Percentiles rank a stretch among this genome's conserved stretches.
Conservation (phyloP, 2,113 vertebrate genomes). For the Pogonocichla stellata region DNA sequence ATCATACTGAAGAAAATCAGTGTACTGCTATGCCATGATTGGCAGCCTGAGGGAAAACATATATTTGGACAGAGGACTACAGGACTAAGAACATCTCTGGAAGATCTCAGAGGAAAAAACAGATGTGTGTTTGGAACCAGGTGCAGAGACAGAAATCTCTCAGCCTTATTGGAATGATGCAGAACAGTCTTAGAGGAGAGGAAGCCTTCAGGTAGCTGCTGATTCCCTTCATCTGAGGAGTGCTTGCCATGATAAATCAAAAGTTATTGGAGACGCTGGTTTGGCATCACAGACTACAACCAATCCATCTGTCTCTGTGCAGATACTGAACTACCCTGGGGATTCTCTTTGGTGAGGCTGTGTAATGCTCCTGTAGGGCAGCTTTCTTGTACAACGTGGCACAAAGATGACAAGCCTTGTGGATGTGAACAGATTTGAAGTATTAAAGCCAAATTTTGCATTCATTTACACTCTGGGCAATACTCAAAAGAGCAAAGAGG, state of each 20-base stretch:
- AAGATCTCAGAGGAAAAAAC: not conserved
- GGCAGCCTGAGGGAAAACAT: not conserved
- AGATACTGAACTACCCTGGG: not conserved
- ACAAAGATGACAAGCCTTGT: not conserved
- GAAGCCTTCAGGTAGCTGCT: not conserved
- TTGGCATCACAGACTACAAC: constrained; percentile 3
- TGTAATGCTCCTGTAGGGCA: not conserved
- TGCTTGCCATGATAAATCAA: not conserved
- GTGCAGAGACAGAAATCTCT: not conserved
- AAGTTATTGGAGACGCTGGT: not conserved
- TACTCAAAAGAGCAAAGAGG: not conserved
- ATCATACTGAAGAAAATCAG: not conserved
- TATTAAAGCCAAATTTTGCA: constrained; percentile 19
- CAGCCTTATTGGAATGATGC: not conserved
- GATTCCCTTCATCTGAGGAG: not conserved
- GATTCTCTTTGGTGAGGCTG: not conserved
- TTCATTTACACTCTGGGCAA: not conserved
- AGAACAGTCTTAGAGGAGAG: not conserved
- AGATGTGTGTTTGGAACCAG: not conserved
- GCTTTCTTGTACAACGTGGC: not conserved
- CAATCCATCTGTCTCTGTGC: not conserved
- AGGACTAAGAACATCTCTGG: not conserved
- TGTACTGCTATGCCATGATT: not conserved
- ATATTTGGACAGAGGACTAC: not conserved
- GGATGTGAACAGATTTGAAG: not conserved